A percentile compares a stretch with the other conserved stretches of the same genome.
Conservation (phyloP, 2,888 invertebrate species). For the Tetramorium bicarinatum region DNA sequence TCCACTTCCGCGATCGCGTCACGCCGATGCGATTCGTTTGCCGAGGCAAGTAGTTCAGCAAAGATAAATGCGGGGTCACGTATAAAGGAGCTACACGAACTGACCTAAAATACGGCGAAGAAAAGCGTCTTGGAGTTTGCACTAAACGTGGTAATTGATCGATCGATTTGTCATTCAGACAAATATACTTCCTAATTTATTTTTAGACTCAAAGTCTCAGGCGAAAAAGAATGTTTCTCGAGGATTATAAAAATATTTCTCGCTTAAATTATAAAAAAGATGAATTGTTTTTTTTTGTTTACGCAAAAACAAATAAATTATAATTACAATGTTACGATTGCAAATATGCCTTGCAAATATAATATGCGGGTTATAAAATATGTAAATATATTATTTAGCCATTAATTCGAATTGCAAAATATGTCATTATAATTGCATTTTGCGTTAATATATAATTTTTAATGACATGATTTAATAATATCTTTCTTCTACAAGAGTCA, state of each 20-base stretch:
- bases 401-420: conserved; percentile 27
- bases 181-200: conserved; percentile 37
- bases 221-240: not conserved
- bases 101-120: conserved; percentile 58
- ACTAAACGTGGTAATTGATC: conserved; percentile 46
- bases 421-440: not conserved
- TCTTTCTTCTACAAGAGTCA: not conserved
- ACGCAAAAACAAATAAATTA: conserved; percentile 14
- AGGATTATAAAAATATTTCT: not conserved
- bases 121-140: conserved; percentile 25
- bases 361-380: conserved; percentile 7
- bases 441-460: not conserved
- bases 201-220: not conserved
- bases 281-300: not conserved
- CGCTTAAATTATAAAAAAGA: not conserved
- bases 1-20: conserved; percentile 46
- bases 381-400: conserved; percentile 19
- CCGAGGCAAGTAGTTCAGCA: conserved; percentile 61
- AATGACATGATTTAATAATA: not conserved
- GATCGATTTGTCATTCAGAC: conserved; percentile 34
- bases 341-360: conserved; percentile 18
- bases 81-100: conserved; percentile 63
- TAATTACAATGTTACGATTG: conserved; percentile 15
- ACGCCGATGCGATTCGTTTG: conserved; percentile 70
- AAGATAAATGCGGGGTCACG: conserved; percentile 67